Percentiles rank a stretch among this genome's conserved stretches.
These are phyloP conservation scores for Lepeophtheirus salmonis DNA, from an alignment of 1,140 invertebrate species.

Conservation along the genomic window DNA sequence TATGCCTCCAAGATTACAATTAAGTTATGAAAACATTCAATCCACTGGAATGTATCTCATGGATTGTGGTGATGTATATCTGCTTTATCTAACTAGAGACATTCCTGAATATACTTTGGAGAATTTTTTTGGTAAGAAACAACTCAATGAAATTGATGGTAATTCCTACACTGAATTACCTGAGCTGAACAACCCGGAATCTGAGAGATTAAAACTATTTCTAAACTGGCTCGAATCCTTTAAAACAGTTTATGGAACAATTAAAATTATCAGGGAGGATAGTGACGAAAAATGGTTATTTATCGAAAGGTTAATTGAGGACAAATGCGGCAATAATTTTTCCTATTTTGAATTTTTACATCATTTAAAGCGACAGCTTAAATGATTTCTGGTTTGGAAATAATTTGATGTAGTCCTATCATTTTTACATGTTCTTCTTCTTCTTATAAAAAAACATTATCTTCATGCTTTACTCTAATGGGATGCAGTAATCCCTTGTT, in stretches of 20 bases:
- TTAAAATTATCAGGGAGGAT: slow-evolving; percentile 67
- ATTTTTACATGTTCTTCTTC: too few species aligned
- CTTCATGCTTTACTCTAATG: too few species aligned
- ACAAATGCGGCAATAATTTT: slow-evolving; percentile 73
- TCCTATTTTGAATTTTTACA: slow-evolving; percentile 97
- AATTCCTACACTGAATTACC: slow-evolving; percentile 42
- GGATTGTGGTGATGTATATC: slow-evolving; percentile 63
- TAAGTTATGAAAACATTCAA: slow-evolving; percentile 52
- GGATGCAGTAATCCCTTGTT: too few species aligned
- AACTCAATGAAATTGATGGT: slow-evolving; percentile 5
- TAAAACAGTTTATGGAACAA: slow-evolving; percentile 50
- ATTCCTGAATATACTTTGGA: slow-evolving; percentile 53
- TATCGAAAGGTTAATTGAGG: slow-evolving; percentile 74
- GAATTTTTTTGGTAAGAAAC: slow-evolving; percentile 28
- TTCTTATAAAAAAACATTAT: too few species aligned
- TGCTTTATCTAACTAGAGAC: slow-evolving; percentile 65
- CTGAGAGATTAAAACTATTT: slow-evolving; percentile 55
- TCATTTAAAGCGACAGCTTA: slow-evolving; percentile 75
- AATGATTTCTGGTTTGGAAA: too few species aligned
- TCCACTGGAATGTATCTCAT: slow-evolving; percentile 74
- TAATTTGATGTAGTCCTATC: too few species aligned
- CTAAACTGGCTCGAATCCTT: slow-evolving; percentile 62
- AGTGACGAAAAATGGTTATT: slow-evolving; percentile 59
- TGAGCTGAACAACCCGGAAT: slow-evolving; percentile 50
- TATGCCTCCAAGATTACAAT: slow-evolving; percentile 34